Base-by-base conservation (phyloP, 1,140 invertebrate genomes). In the Zophobas atratus region DNA sequence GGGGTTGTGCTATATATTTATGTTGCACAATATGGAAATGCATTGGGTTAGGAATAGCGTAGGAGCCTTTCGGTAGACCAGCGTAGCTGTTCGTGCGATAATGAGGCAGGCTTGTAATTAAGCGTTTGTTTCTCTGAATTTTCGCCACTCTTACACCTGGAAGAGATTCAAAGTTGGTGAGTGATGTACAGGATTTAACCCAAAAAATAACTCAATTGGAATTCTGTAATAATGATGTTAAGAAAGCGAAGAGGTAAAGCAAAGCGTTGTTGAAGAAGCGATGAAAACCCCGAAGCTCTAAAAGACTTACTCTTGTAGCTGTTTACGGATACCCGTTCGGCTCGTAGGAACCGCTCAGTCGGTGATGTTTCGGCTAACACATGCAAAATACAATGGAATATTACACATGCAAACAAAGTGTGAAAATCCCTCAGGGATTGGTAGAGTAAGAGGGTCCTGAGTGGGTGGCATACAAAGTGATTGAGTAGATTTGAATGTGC, bases 1-100 rank as follows among this genome's bases (percentile, higher is more conserved):
- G 72, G 53, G 72, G 70, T 35, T 56, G 46, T 35, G 78, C 56
- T 4, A 78, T 79, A 5, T 82, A 55, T 6, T 43, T 81, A 43
- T 81, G 56, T 6, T 75, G 84, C 32, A 72, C 84, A 73, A 86
- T 79, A 70, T 86, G 86, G 80, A 82, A 86, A 77, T 86, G 86
- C 60, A 80, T 70, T 4, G 86, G 86, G 73, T 86, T 86, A 35
- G 85, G 84, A n/a, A 82, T 70, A n/a, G 75, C 38, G 77, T 86
- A 86, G 1, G 85, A 85, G 35, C 86, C 85, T 57, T 84, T 84
- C 4, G 86, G 85, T 36, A 85, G 80, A 6, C 85, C 85, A 63
- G 82, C 79, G 77, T 84, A 80, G 78, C 80, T 84, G 63, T 77
- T 79, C 35, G 85, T 85, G 77, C 85, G 82, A 80, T 86, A 85